phyloP scores from a whole-genome alignment of 2,113 vertebrate genomes.

The Theropithecus gelada region DNA sequence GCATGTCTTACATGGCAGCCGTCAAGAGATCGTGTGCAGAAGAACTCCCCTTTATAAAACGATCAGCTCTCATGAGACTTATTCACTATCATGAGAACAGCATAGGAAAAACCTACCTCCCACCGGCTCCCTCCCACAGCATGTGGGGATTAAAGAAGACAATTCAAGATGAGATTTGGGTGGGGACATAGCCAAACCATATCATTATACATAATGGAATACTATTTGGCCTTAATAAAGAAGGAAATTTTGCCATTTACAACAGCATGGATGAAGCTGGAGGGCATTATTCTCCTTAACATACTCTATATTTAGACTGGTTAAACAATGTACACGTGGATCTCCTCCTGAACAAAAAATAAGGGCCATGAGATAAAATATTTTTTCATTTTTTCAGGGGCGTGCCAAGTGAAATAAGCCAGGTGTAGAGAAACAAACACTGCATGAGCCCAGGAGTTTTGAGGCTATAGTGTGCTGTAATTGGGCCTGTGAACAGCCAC shows the following conservation, averaged over 20 bases:
- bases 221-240: not conserved
- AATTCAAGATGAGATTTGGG: too few species aligned
- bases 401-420: not conserved
- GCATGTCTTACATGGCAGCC: too few species aligned
- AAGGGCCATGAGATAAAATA: not conserved
- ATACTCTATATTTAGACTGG: conserved; percentile 35
- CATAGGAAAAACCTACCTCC: too few species aligned
- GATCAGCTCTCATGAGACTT: too few species aligned
- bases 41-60: too few species aligned
- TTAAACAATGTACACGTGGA: not conserved
- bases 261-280: not conserved
- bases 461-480: not conserved
- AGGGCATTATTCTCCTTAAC: not conserved
- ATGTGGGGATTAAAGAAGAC: too few species aligned
- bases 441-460: not conserved
- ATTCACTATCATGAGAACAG: too few species aligned
- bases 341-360: not conserved
- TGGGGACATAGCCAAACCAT: too few species aligned
- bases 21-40: too few species aligned
- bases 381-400: not conserved
- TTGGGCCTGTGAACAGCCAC: not conserved
- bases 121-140: too few species aligned
- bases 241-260: not conserved
- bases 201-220: not conserved
- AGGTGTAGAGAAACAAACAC: not conserved